Evolutionary conservation across 2,888 invertebrate species (phyloP).

Genomic region (Ophioninae sp.): DNA sequence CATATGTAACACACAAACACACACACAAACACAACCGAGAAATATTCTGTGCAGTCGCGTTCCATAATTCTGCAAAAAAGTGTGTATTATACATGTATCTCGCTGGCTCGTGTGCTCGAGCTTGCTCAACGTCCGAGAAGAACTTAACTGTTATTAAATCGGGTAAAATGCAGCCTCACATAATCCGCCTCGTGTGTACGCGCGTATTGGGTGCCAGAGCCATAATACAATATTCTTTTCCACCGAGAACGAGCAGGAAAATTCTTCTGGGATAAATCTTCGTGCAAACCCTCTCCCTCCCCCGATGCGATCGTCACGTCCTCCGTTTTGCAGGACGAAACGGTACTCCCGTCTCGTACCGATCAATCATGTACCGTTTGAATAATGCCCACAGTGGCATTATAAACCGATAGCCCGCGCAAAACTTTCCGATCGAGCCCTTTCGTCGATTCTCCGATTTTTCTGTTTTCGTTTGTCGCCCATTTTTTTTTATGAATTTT

Average conservation of each 20-base stretch:
- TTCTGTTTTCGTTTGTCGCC: neutral
- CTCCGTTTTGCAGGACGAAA: slow-evolving; percentile 51
- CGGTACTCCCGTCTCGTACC: slow-evolving; percentile 56
- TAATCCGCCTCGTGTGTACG: neutral
- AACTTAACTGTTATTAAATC: slow-evolving; percentile 59
- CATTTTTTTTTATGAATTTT: neutral
- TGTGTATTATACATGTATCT: neutral
- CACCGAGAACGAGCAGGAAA: slow-evolving; percentile 27
- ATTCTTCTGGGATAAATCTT: slow-evolving; percentile 34
- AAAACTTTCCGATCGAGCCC: neutral
- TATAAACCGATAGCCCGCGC: neutral
- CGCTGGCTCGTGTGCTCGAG: neutral
- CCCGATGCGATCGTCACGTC: neutral
- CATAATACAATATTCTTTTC: slow-evolving; percentile 25
- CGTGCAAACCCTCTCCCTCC: neutral
- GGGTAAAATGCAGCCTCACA: slow-evolving; percentile 31
- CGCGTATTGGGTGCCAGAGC: neutral
- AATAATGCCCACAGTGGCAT: slow-evolving; percentile 57
- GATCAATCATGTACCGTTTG: slow-evolving; percentile 69
- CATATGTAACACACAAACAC: neutral
- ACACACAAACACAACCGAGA: neutral
- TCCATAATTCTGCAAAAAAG: slow-evolving; percentile 33
- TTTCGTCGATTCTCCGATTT: neutral
- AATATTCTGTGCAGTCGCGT: slow-evolving; percentile 22
- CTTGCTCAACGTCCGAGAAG: slow-evolving; percentile 59